A percentile compares a stretch with the other conserved stretches of the same genome.
These are phyloP conservation scores for Ophioderma brevispina DNA, from an alignment of 35 echinoderm and acorn worm species.

Conservation along the genomic window DNA sequence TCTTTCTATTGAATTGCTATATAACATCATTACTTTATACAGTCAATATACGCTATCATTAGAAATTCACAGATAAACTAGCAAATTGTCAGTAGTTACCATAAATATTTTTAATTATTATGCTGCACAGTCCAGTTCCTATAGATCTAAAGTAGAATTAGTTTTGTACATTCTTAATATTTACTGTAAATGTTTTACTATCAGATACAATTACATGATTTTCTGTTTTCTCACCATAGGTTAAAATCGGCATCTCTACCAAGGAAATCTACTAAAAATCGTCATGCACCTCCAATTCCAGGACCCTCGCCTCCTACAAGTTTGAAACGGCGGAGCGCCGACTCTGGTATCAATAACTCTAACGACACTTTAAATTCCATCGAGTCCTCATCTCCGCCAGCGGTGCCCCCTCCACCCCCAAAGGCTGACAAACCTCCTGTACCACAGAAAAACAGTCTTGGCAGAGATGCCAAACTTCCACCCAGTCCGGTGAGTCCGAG, in stretches of 20 bases:
- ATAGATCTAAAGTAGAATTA: too few species aligned
- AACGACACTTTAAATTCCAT: neutral
- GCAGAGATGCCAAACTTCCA: constrained; percentile 1
- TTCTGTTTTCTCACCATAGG: neutral
- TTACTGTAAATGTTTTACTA: too few species aligned
- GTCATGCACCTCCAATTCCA: neutral
- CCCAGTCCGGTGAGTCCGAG: neutral
- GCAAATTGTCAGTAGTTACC: too few species aligned
- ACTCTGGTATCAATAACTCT: constrained; percentile 6
- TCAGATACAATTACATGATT: too few species aligned
- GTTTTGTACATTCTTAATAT: too few species aligned
- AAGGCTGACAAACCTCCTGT: neutral
- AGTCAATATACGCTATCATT: too few species aligned
- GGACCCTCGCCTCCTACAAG: neutral
- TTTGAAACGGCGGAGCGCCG: neutral
- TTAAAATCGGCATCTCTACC: constrained; percentile 2
- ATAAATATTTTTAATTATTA: too few species aligned
- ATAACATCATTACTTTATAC: too few species aligned
- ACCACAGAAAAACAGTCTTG: neutral
- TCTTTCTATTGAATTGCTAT: too few species aligned
- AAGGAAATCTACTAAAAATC: neutral
- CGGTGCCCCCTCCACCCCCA: neutral
- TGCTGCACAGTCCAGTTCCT: too few species aligned
- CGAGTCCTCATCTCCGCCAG: neutral
- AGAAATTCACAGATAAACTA: too few species aligned